phyloP scores from a whole-genome alignment of 2,113 vertebrate species.

The Rattus rattus region DNA sequence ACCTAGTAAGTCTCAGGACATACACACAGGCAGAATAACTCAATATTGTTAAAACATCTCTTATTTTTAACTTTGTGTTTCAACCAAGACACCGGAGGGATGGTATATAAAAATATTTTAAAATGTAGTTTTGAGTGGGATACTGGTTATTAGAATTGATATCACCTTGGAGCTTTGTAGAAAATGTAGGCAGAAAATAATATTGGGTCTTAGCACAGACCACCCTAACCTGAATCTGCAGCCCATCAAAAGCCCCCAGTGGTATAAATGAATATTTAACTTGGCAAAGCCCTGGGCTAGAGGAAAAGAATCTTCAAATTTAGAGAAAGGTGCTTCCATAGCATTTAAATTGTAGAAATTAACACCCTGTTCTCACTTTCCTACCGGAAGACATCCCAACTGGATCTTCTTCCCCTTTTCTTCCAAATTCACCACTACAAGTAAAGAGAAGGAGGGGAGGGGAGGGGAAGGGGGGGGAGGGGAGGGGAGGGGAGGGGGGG shows the following conservation, averaged over 20 bases:
- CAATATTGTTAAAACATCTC: conserved; percentile 3
- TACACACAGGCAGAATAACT: neutral
- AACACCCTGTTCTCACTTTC: neutral
- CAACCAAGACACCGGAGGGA: neutral
- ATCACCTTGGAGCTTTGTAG: conserved; percentile 1
- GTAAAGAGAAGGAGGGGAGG: neutral
- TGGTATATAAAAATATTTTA: conserved; percentile 15
- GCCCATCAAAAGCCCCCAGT: neutral
- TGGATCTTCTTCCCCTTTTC: neutral
- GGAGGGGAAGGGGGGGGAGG: neutral
- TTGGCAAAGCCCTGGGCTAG: neutral
- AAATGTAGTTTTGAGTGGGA: neutral
- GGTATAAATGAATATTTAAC: neutral
- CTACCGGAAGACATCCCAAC: neutral
- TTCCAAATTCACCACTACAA: neutral
- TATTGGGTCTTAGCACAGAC: neutral
- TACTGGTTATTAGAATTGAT: neutral
- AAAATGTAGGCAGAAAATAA: neutral
- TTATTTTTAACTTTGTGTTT: neutral
- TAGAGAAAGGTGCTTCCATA: neutral
- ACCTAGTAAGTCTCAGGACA: neutral
- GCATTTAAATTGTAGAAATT: conserved; percentile 20
- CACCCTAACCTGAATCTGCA: neutral
- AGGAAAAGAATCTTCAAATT: neutral
- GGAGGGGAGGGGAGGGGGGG: no score